A percentile compares a stretch with the other conserved stretches of the same genome.
Evolutionary conservation across 2,888 invertebrate species (phyloP).

Genomic region (Orchestes rusci): DNA sequence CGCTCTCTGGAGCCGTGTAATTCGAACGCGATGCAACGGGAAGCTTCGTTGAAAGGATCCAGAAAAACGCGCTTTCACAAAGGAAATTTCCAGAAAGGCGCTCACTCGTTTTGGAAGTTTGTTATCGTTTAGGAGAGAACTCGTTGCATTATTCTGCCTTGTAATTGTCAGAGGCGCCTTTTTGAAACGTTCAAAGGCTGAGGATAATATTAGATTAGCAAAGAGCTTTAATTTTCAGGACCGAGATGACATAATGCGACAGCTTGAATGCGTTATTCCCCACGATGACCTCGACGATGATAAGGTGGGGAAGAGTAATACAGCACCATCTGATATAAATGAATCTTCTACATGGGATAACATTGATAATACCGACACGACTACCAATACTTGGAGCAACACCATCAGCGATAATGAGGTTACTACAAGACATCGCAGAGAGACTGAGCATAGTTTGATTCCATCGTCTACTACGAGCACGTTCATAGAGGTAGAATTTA

Average conservation of each 20-base stretch:
- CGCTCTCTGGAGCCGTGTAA: too few relatives aligned
- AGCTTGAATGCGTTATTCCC: conserved; percentile 51
- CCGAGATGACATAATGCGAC: conserved; percentile 53
- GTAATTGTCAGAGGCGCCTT: too few relatives aligned
- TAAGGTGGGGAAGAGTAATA: conserved; percentile 29
- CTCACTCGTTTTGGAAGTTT: too few relatives aligned
- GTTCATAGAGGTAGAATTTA: conserved; percentile 19
- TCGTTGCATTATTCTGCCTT: too few relatives aligned
- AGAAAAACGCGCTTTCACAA: too few relatives aligned
- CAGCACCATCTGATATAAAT: conserved; percentile 16
- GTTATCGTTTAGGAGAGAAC: too few relatives aligned
- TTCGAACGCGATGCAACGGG: too few relatives aligned
- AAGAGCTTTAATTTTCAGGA: conserved; percentile 47
- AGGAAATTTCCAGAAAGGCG: too few relatives aligned
- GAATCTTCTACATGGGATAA: conserved; percentile 23
- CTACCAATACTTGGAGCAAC: conserved; percentile 41
- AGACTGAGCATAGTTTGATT: conserved; percentile 41
- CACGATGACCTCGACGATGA: conserved; percentile 37
- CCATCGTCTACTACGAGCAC: conserved; percentile 34
- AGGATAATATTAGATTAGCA: too few relatives aligned
- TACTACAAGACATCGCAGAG: conserved; percentile 42
- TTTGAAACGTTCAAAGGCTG: too few relatives aligned
- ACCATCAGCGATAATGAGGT: conserved; percentile 38
- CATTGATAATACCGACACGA: conserved; percentile 26
- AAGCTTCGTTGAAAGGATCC: too few relatives aligned